Percentiles rank a stretch among this genome's conserved stretches.
Evolutionary conservation across 2,797 vertebrate genomes (phyloP).

Genomic region (Enteromius argenteus): DNA sequence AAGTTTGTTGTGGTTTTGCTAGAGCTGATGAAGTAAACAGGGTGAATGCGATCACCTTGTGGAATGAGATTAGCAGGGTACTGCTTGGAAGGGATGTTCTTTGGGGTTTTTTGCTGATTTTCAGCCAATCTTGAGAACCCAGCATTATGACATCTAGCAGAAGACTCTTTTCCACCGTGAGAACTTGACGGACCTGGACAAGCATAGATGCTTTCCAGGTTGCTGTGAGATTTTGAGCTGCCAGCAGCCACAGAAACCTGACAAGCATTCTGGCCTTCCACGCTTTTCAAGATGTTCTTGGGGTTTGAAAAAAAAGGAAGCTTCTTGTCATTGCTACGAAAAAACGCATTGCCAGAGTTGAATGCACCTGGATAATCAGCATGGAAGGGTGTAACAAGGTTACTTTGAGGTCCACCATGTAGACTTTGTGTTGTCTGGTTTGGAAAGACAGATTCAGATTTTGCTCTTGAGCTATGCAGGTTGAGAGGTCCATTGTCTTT

Average conservation of each 20-base stretch:
- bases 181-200: conserved; percentile 46
- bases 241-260: conserved; percentile 66
- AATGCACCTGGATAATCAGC: conserved; percentile 71
- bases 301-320: conserved; percentile 74
- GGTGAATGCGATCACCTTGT: conserved; percentile 66
- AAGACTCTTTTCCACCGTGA: conserved; percentile 62
- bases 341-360: conserved; percentile 70
- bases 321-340: conserved; percentile 75
- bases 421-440: conserved; percentile 66
- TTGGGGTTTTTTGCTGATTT: conserved; percentile 62
- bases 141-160: conserved; percentile 62
- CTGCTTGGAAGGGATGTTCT: conserved; percentile 60
- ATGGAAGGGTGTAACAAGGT: conserved; percentile 69
- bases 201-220: conserved; percentile 58
- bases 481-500: conserved; percentile 76
- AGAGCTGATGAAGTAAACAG: conserved; percentile 70
- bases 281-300: conserved; percentile 71
- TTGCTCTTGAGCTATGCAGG: conserved; percentile 69
- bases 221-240: conserved; percentile 56
- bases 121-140: conserved; percentile 62
- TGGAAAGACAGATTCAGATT: conserved; percentile 67
- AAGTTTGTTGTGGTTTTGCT: conserved; percentile 63
- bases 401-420: conserved; percentile 65
- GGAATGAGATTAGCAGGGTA: conserved; percentile 62
- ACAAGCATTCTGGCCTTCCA: conserved; percentile 74